Percentiles rank a stretch among this genome's conserved stretches.
phyloP scores from a whole-genome alignment of 2,797 vertebrate genomes.

The Thaleichthys pacificus region DNA sequence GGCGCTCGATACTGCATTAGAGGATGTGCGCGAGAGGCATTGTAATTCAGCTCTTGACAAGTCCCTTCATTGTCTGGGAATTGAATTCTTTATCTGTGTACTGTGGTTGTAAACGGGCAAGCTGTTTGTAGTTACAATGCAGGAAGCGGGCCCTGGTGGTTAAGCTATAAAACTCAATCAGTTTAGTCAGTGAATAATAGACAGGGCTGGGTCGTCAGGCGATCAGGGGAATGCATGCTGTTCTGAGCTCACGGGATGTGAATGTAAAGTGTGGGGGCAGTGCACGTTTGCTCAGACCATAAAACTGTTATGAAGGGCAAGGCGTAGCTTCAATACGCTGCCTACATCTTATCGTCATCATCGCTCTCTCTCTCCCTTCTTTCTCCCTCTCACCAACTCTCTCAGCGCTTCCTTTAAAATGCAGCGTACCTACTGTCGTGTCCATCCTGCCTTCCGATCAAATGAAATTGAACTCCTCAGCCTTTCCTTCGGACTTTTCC shows the following conservation, averaged over 20 bases:
- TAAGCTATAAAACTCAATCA: constrained; percentile 3
- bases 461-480: constrained; percentile 4
- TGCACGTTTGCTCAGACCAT: no score
- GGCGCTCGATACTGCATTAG: not conserved
- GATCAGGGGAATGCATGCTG: not conserved
- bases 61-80: constrained; percentile 3
- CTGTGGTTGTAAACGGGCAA: constrained; percentile 7
- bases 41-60: not conserved
- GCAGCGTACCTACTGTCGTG: not conserved
- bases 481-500: not conserved
- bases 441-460: not conserved
- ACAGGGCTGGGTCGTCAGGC: not conserved
- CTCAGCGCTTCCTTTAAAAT: not conserved
- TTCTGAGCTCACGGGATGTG: not conserved
- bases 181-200: constrained; percentile 2
- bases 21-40: not conserved
- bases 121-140: constrained; percentile 14
- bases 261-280: not conserved
- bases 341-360: not conserved
- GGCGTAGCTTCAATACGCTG: not conserved
- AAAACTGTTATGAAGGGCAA: no score
- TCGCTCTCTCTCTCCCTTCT: not conserved
- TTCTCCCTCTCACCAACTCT: not conserved
- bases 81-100: constrained; percentile 5
- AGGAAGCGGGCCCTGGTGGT: constrained; percentile 6